phyloP scores from a whole-genome alignment of 2,797 vertebrate species.

The Centropyge bicolor region DNA sequence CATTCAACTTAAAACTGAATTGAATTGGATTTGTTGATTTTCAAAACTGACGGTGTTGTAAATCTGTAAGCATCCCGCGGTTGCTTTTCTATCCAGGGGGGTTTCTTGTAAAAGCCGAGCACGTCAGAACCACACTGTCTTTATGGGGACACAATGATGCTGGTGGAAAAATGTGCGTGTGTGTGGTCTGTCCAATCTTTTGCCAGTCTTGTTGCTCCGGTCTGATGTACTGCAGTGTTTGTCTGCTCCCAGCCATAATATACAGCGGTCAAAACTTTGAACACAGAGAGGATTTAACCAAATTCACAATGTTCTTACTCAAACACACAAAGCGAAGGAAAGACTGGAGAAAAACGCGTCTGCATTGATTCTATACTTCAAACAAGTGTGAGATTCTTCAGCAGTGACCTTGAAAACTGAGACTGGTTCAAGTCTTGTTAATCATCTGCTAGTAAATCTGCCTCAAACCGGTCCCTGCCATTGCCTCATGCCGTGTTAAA shows the following conservation, averaged over 20 bases:
- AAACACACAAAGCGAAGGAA: not conserved
- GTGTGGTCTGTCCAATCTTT: slow-evolving; percentile 56
- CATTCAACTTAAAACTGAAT: slow-evolving; percentile 2
- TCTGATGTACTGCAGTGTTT: not conserved
- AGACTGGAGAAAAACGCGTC: not conserved
- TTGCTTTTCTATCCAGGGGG: slow-evolving; percentile 41
- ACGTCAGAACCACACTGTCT: slow-evolving; percentile 11
- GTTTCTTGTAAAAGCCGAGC: slow-evolving; percentile 27
- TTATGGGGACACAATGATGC: slow-evolving; percentile 13
- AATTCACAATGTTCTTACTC: not conserved
- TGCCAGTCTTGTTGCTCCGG: not conserved
- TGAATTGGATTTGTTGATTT: slow-evolving; percentile 6
- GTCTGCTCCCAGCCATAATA: slow-evolving; percentile 3
- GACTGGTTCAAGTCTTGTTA: not conserved
- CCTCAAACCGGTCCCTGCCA: not conserved
- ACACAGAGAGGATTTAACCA: not conserved
- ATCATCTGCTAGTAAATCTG: slow-evolving; percentile 27
- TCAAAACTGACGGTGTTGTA: not conserved
- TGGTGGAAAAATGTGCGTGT: slow-evolving; percentile 43
- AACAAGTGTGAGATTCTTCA: not conserved
- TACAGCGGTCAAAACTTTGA: not conserved
- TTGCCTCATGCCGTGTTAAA: slow-evolving; percentile 19
- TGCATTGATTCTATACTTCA: not conserved
- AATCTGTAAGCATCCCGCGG: not conserved
- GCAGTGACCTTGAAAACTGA: slow-evolving; percentile 30